Percentiles rank a stretch among this genome's conserved stretches.
These are phyloP conservation scores for Cotesia chilonis DNA, from an alignment of 1,140 invertebrate species.

Conservation along the genomic window DNA sequence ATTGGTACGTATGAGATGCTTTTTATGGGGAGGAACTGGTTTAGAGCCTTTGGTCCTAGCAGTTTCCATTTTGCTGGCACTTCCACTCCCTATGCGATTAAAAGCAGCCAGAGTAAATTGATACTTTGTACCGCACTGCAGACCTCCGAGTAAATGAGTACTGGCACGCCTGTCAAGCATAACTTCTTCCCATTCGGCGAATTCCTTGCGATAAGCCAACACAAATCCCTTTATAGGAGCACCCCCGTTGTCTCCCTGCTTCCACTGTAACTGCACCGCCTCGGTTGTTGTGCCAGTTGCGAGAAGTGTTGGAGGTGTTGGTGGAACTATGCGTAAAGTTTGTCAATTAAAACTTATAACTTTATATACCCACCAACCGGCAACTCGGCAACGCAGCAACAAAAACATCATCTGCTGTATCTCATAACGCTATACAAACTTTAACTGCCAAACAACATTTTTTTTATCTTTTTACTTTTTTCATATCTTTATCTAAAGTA, in stretches of 20 bases:
- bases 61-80: constrained; percentile 64
- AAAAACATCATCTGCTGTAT: constrained; percentile 24
- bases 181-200: constrained; percentile 70
- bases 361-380: constrained; percentile 9
- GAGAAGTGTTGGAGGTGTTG: constrained; percentile 62
- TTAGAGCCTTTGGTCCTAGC: constrained; percentile 71
- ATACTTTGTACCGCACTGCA: constrained; percentile 71
- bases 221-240: constrained; percentile 68
- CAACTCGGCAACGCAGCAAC: background rate
- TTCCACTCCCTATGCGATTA: constrained; percentile 69
- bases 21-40: constrained; percentile 63
- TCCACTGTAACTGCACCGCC: constrained; percentile 66
- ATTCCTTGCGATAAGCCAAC: constrained; percentile 68
- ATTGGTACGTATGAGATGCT: constrained; percentile 69
- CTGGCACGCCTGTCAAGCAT: constrained; percentile 58
- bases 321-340: constrained; percentile 61
- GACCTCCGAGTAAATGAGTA: constrained; percentile 66
- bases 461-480: no score
- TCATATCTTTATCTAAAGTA: no score
- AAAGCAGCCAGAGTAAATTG: constrained; percentile 67
- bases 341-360: constrained; percentile 45
- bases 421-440: no score
- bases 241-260: constrained; percentile 66
- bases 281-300: constrained; percentile 63
- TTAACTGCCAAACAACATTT: no score